Evolutionary conservation across 2,113 vertebrate genomes (phyloP).

Genomic region (Dendrocopos noguchii): DNA sequence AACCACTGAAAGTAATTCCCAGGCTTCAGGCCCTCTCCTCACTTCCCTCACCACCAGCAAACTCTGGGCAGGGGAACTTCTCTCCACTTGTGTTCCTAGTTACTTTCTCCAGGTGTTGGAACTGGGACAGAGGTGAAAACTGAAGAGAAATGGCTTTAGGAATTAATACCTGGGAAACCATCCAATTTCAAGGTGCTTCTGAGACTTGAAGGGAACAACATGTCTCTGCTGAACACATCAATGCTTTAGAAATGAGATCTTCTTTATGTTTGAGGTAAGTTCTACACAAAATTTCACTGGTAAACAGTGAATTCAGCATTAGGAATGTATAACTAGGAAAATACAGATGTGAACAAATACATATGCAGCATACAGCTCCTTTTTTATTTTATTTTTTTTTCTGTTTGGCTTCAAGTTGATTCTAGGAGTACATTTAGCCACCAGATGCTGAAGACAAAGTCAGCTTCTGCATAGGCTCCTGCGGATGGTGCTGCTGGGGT

Average conservation of each 20-base stretch:
- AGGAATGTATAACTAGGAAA: neutral
- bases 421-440: neutral
- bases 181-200: neutral
- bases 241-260: neutral
- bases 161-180: neutral
- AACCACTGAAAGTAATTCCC: neutral
- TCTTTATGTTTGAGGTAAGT: neutral
- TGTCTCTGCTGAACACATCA: neutral
- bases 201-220: neutral
- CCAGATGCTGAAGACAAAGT: slow-evolving; percentile 22
- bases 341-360: neutral
- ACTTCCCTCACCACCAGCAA: neutral
- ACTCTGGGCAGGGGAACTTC: neutral
- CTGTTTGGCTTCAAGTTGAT: slow-evolving; percentile 15
- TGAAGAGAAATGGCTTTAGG: neutral
- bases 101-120: neutral
- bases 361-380: neutral
- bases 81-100: neutral
- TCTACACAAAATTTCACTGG: neutral
- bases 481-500: slow-evolving; percentile 7
- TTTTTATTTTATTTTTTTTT: neutral
- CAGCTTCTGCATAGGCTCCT: neutral
- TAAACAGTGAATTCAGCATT: neutral
- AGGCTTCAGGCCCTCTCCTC: neutral
- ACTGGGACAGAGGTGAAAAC: neutral